Percentiles rank a stretch among this genome's conserved stretches.
phyloP scores from a whole-genome alignment of 2,113 vertebrate species.

The Danio rerio region DNA sequence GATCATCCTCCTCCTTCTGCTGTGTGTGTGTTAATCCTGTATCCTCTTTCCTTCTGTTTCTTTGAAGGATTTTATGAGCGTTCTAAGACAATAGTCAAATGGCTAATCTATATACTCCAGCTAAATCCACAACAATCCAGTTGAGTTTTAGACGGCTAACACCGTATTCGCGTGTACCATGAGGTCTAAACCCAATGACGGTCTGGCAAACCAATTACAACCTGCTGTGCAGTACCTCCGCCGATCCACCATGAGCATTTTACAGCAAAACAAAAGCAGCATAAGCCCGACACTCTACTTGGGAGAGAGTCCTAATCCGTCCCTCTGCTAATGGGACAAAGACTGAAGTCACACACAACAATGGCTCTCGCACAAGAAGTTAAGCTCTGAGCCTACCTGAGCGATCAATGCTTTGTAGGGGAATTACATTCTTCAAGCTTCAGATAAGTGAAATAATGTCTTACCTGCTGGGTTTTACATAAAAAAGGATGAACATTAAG shows the following conservation, averaged over 20 bases:
- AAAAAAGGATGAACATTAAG: not conserved
- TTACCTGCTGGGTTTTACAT: not conserved
- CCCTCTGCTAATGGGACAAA: conserved; percentile 56
- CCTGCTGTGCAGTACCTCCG: conserved; percentile 72
- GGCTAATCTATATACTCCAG: conserved; percentile 80
- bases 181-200: conserved; percentile 76
- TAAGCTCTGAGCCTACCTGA: conserved; percentile 8
- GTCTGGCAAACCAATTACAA: conserved; percentile 78
- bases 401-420: conserved; percentile 9
- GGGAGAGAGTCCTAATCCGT: conserved; percentile 66
- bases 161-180: conserved; percentile 68
- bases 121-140: conserved; percentile 79
- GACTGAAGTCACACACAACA: conserved; percentile 56
- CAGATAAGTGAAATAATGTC: not conserved
- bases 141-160: conserved; percentile 76
- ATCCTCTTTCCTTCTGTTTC: conserved; percentile 77
- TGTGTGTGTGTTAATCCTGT: conserved; percentile 75
- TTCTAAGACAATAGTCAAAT: conserved; percentile 76
- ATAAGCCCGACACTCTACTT: conserved; percentile 69
- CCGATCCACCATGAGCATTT: conserved; percentile 73
- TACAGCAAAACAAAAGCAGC: conserved; percentile 73
- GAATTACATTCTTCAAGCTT: not conserved
- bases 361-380: conserved; percentile 47
- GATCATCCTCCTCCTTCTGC: conserved; percentile 37
- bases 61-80: conserved; percentile 80